Conservation (phyloP, 2,888 invertebrate species). For the Hymenopus coronatus region DNA sequence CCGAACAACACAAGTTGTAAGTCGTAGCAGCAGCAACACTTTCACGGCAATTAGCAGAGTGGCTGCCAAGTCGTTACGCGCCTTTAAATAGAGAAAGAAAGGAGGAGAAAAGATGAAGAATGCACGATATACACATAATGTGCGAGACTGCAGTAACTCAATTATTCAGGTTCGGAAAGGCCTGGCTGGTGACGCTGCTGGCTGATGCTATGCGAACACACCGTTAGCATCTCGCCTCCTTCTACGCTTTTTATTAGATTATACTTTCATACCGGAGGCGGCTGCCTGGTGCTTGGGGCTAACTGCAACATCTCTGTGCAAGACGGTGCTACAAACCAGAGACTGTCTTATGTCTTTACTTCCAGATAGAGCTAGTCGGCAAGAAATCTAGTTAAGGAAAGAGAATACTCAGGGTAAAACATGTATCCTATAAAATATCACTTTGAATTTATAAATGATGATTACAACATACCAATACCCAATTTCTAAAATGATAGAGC, state of each 20-base stretch:
- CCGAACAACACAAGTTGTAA: not conserved
- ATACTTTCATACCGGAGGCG: not conserved
- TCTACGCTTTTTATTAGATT: conserved; percentile 11
- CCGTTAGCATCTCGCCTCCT: not conserved
- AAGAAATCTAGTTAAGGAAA: too few relatives aligned
- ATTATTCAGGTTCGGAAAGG: not conserved
- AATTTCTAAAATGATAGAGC: too few relatives aligned
- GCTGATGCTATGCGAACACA: not conserved
- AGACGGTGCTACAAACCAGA: not conserved
- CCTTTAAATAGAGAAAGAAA: not conserved
- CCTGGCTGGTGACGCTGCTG: not conserved
- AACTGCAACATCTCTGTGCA: not conserved
- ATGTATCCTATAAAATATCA: too few relatives aligned
- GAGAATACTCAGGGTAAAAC: too few relatives aligned
- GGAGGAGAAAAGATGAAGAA: not conserved
- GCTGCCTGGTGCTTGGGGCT: not conserved
- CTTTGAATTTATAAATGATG: too few relatives aligned
- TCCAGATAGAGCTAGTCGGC: too few relatives aligned
- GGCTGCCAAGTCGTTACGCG: not conserved
- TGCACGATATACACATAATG: not conserved
- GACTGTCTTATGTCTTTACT: not conserved
- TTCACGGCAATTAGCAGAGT: not conserved
- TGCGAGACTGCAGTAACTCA: not conserved
- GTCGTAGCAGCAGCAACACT: not conserved
- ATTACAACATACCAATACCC: too few relatives aligned